phyloP scores from a whole-genome alignment of 2,113 vertebrate genomes.

The Dasyprocta punctata region DNA sequence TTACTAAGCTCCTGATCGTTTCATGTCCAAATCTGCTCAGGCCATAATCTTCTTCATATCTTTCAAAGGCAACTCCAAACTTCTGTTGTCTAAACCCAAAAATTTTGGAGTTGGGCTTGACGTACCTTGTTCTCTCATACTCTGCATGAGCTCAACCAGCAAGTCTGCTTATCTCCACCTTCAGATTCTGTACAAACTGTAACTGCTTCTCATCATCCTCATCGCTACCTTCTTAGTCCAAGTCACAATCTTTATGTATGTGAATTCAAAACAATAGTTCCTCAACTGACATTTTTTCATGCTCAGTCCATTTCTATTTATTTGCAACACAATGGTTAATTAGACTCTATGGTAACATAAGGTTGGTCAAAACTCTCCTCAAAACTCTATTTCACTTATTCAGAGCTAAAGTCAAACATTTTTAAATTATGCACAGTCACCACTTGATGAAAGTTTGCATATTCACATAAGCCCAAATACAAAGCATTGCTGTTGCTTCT shows the following conservation, averaged over 20 bases:
- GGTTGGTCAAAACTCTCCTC: not conserved
- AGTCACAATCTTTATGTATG: not conserved
- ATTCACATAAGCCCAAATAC: not conserved
- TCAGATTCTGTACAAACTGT: not conserved
- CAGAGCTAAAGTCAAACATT: not conserved
- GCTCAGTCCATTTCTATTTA: not conserved
- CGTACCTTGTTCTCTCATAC: not conserved
- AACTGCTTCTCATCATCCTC: not conserved
- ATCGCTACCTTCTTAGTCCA: not conserved
- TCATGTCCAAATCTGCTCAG: not conserved
- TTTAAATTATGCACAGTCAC: not conserved
- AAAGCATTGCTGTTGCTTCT: fast-evolving
- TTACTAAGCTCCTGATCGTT: not conserved
- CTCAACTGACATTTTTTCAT: not conserved
- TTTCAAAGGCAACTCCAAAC: not conserved
- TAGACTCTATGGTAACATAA: not conserved
- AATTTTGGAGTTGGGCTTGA: not conserved
- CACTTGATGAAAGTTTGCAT: not conserved
- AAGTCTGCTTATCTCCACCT: not conserved
- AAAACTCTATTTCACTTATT: not conserved
- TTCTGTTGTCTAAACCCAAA: not conserved
- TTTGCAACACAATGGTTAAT: not conserved
- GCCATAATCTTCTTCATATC: not conserved
- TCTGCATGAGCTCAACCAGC: not conserved
- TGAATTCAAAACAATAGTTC: not conserved